Evolutionary conservation across 2,113 vertebrate genomes (phyloP).

Genomic region (Mohoua ochrocephala): DNA sequence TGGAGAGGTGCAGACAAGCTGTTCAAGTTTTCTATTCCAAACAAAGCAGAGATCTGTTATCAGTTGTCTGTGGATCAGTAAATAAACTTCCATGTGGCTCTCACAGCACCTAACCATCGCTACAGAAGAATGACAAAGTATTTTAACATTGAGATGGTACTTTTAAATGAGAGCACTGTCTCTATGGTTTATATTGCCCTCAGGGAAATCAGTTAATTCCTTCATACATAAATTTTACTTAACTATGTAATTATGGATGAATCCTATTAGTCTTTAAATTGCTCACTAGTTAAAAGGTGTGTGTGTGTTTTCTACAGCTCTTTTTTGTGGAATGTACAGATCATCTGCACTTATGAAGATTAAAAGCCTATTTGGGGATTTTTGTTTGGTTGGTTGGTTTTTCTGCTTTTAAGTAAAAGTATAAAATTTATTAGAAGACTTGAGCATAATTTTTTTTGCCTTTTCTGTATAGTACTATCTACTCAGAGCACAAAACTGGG

Average conservation of each 20-base stretch:
- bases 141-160: slow-evolving; percentile 58
- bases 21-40: slow-evolving; percentile 84
- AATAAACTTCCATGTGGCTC: slow-evolving; percentile 73
- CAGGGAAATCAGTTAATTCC: slow-evolving; percentile 73
- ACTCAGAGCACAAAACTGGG: background rate
- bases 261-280: slow-evolving; percentile 69
- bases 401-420: slow-evolving; percentile 16
- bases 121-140: slow-evolving; percentile 71
- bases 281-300: slow-evolving; percentile 74
- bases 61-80: slow-evolving; percentile 79
- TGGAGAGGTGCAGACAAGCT: slow-evolving; percentile 88
- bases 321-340: slow-evolving; percentile 57
- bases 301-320: slow-evolving; percentile 50
- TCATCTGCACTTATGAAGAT: slow-evolving; percentile 65
- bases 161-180: slow-evolving; percentile 50
- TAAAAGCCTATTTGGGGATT: slow-evolving; percentile 56
- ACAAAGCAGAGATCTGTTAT: slow-evolving; percentile 77
- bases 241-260: slow-evolving; percentile 77
- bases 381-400: background rate
- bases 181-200: slow-evolving; percentile 71
- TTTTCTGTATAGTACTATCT: background rate
- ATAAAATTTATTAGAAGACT: background rate
- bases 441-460: background rate
- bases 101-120: slow-evolving; percentile 63
- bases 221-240: slow-evolving; percentile 81